Base-by-base conservation (phyloP, 2,888 invertebrate genomes). In the Buathra laborator region DNA sequence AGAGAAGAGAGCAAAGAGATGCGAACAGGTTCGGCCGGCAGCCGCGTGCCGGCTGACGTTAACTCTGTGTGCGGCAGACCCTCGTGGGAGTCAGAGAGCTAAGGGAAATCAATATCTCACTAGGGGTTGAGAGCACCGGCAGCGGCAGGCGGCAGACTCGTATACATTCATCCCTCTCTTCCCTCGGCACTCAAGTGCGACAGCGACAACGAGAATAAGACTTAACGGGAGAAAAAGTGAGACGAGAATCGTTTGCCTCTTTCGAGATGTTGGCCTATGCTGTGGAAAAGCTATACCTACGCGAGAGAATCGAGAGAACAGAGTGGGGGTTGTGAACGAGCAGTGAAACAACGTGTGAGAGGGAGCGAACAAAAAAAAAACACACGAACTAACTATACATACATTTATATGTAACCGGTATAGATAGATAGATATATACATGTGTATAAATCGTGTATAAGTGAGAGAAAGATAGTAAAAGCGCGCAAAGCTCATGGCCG, bases 71-170 rank as follows among this genome's bases (percentile, higher is more conserved):
- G 87, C 86, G 86, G 87, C 87, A 86, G 91, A 89, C 91, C 92
- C 93, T 93, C 92, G 93, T 93, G 93, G 93, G 92, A 93, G 93
- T 92, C 91, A 92, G 83, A 88, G 93, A 88, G 93, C 92, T 93
- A 93, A 93, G 93, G 93, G 93, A 93, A 93, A 93, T 93, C 93
- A 93, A 93, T 93, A 93, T 93, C 93, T 93, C 93, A 93, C 93
- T 91, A 90, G 93, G 92, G 92, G 92, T 90, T 90, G 91, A 90
- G 90, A 90, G 84, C 67, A 74, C 62, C 83, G 77, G 72, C 59
- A 83, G 77, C 76, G 37, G 43, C 59, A 75, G 79, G 48, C 62
- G 46, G 75, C 48, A 32, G 75, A 64, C 66, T 64, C 75, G 48
- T 64, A 66, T 56, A 72, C 56, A 72, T 59, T 72, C 72, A 12